A percentile compares a stretch with the other conserved stretches of the same genome.
Evolutionary conservation across 2,113 vertebrate species (phyloP).

Genomic region (Symphodus melops): DNA sequence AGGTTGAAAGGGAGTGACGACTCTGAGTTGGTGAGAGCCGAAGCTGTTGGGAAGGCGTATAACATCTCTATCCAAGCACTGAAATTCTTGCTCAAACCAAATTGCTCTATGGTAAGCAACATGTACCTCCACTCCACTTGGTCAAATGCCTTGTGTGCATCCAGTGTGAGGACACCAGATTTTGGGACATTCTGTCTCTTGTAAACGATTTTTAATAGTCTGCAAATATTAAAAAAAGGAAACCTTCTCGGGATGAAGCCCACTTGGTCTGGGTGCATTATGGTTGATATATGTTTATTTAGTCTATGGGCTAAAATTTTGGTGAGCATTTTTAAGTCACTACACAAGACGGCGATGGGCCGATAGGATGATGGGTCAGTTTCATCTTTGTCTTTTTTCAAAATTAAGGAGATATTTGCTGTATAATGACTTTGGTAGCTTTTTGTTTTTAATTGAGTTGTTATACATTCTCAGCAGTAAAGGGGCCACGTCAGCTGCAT

Average conservation of each 20-base stretch:
- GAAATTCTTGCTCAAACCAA: not conserved
- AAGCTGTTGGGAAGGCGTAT: not conserved
- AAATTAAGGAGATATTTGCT: no score
- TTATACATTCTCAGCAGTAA: not conserved
- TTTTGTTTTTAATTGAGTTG: no score
- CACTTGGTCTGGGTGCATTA: conserved; percentile 1
- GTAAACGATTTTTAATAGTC: not conserved
- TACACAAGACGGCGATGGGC: not conserved
- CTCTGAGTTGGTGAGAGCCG: not conserved
- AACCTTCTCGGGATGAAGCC: not conserved
- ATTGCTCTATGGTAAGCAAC: not conserved
- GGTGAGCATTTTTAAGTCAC: not conserved
- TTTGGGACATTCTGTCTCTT: not conserved
- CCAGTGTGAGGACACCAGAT: not conserved
- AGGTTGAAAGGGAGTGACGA: not conserved
- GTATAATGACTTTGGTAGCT: no score
- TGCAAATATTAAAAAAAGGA: not conserved
- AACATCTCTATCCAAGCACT: not conserved
- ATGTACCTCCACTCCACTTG: not conserved
- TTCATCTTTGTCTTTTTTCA: not conserved
- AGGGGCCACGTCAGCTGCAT: not conserved
- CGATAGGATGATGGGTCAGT: not conserved
- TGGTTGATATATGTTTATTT: not conserved
- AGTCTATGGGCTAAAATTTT: not conserved
- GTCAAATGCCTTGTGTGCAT: not conserved